Base-by-base conservation (phyloP, 2,113 vertebrate species). In the Silurus asotus region DNA sequence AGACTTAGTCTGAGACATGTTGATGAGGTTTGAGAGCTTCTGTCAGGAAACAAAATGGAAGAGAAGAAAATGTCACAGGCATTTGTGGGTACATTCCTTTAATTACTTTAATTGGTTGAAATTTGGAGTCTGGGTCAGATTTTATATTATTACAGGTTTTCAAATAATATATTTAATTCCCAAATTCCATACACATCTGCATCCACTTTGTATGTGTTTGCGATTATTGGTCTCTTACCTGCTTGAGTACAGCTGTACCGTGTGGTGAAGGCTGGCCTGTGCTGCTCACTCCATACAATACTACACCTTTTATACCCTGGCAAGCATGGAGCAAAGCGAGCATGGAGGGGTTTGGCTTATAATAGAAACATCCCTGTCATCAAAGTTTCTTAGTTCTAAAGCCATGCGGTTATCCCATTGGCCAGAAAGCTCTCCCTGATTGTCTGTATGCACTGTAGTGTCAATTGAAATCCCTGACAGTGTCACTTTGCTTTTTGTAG, bases 1-100 rank as follows among this genome's bases (percentile, higher is more conserved):
- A 48, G 94, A 93, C 92, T 96, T 95, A 9, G 96, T 94, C 93
- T 98, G 96, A 93, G 97, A 97, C 97, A 98, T 98, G 91, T 89
- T 89, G 91, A 91, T 90, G 92, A 90, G 92, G 91, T 94, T 93
- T 58, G 81, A 87, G 89, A 89, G 89, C 86, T 89, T 87, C 92
- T 91, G 74, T 15, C 37, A 37, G 37, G 80, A n/a, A 84, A 64
- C 70, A 85, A 48, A 86, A 70, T 72, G 84, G 82, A 81, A 49
- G 17, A 62, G 81, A 79, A 67, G 78, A 49, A 65, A 83, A 78
- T 72, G 72, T 82, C 51, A 84, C 49, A 28, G 70, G 78, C 45
- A 10, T 82, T 79, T 20, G 59, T 72, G 81, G 20, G 17, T 49
- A 49, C 20, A 53, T 4, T 59, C 28, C n/a, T 37, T 37, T 37